A percentile compares a stretch with the other conserved stretches of the same genome.
Evolutionary conservation across 1,140 invertebrate genomes (phyloP).

Genomic region (Drosophila lacertosa): DNA sequence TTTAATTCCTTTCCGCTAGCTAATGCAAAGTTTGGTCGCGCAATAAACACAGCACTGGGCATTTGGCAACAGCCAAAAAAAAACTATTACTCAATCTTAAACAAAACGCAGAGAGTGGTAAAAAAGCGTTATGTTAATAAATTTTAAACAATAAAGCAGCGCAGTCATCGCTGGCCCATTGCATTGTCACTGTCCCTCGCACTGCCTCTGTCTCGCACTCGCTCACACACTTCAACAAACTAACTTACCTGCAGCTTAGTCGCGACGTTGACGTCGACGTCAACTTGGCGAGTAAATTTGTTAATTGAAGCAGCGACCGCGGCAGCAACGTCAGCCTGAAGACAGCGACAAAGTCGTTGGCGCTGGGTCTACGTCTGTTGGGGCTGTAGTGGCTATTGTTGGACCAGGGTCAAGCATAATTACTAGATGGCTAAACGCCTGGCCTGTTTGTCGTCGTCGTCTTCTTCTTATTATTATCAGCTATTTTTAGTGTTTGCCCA

Average conservation of each 20-base stretch:
- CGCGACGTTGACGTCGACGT: conserved; percentile 24
- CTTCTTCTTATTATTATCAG: conserved; percentile 19
- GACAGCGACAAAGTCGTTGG: conserved; percentile 43
- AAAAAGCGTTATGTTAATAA: conserved; percentile 37
- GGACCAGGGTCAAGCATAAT: conserved; percentile 81
- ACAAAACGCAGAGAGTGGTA: conserved; percentile 3
- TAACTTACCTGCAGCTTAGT: conserved; percentile 62
- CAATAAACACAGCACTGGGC: neutral
- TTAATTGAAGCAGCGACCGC: conserved; percentile 47
- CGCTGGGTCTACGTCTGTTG: conserved; percentile 30
- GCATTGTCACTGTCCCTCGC: conserved; percentile 42
- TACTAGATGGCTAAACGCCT: conserved; percentile 51
- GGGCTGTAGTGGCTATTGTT: conserved; percentile 59
- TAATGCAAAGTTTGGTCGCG: conserved; percentile 28
- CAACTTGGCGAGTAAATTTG: conserved; percentile 42
- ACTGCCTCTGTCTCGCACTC: neutral
- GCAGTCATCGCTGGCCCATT: conserved; percentile 35
- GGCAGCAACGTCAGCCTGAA: conserved; percentile 38
- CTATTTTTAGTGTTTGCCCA: conserved; percentile 76
- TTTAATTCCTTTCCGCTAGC: conserved; percentile 33
- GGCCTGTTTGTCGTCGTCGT: conserved; percentile 16
- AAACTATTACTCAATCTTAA: conserved; percentile 36
- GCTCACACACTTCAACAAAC: conserved; percentile 5
- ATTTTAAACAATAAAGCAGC: conserved; percentile 33
- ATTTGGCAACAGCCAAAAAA: conserved; percentile 41